Evolutionary conservation across 2,888 invertebrate genomes (phyloP).

Genomic region (Mimumesa dahlbomi): DNA sequence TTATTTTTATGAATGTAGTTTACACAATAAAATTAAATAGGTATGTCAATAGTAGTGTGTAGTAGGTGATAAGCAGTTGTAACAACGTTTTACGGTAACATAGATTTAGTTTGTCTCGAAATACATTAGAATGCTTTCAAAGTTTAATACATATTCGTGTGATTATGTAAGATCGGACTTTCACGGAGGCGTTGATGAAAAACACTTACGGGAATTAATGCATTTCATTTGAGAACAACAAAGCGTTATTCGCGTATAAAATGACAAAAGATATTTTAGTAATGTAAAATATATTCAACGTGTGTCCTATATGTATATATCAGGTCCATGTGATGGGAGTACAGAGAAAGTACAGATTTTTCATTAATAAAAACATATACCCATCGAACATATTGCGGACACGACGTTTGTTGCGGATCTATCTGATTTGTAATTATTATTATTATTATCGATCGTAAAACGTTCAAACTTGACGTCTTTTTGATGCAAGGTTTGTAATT

Average conservation of each 20-base stretch:
- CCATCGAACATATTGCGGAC: constrained; percentile 10
- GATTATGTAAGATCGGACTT: constrained; percentile 9
- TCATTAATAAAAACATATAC: constrained; percentile 11
- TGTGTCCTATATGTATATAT: constrained; percentile 27
- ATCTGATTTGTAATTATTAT: constrained; percentile 16
- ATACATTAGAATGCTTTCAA: constrained; percentile 27
- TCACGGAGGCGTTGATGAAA: too few relatives aligned
- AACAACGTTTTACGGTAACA: constrained; percentile 21
- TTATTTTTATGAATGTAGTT: constrained; percentile 30
- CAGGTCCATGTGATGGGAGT: constrained; percentile 16
- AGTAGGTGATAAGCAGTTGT: constrained; percentile 13
- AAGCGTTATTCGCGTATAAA: constrained; percentile 18
- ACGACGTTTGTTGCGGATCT: neutral
- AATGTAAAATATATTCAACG: constrained; percentile 38
- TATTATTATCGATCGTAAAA: constrained; percentile 19
- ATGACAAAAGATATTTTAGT: constrained; percentile 51
- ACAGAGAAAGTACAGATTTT: constrained; percentile 33
- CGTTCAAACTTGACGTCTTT: too few relatives aligned
- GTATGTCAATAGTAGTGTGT: constrained; percentile 31
- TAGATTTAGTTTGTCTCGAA: constrained; percentile 25
- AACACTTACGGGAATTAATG: constrained; percentile 17
- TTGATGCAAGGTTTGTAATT: constrained; percentile 36
- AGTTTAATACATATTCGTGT: constrained; percentile 24
- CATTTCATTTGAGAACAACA: constrained; percentile 23
- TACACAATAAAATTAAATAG: constrained; percentile 25